Conservation (phyloP, 2,797 vertebrate species). For the Onychomys arenicola region DNA sequence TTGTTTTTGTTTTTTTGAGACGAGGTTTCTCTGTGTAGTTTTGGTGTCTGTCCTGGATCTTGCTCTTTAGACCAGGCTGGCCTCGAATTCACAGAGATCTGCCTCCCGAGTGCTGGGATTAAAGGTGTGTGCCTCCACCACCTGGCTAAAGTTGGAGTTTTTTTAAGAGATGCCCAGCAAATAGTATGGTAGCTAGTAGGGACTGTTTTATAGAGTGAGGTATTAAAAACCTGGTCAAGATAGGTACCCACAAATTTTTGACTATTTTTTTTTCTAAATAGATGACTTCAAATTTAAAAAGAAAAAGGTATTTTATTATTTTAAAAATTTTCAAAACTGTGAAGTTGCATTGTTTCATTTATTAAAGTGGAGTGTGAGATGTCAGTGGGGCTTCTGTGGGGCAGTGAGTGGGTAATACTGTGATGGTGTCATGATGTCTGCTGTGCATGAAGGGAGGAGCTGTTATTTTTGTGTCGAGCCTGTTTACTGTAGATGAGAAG, state of each 20-base stretch:
- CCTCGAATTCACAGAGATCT: too few species aligned
- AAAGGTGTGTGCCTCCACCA: too few species aligned
- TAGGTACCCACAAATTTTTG: not conserved
- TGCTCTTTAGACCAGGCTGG: too few species aligned
- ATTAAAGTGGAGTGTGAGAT: constrained; percentile 74
- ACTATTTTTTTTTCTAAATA: constrained; percentile 13
- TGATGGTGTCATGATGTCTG: constrained; percentile 70
- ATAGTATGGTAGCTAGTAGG: not conserved
- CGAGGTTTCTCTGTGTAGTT: too few species aligned
- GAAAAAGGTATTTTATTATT: not conserved
- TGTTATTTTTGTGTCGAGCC: constrained; percentile 80
- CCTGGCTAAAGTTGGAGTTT: not conserved
- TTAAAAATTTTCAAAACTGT: not conserved
- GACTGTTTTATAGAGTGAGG: not conserved
- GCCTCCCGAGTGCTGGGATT: too few species aligned
- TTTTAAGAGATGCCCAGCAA: not conserved
- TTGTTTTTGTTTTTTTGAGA: too few species aligned
- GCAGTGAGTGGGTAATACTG: constrained; percentile 22
- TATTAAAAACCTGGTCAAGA: not conserved
- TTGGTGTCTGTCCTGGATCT: too few species aligned
- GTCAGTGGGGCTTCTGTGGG: constrained; percentile 71
- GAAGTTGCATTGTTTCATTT: constrained; percentile 22
- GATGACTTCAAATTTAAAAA: constrained; percentile 37
- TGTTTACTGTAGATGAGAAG: constrained; percentile 81
- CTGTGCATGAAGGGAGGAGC: constrained; percentile 82